phyloP scores from a whole-genome alignment of 1,140 invertebrate species.

The Portunus trituberculatus region DNA sequence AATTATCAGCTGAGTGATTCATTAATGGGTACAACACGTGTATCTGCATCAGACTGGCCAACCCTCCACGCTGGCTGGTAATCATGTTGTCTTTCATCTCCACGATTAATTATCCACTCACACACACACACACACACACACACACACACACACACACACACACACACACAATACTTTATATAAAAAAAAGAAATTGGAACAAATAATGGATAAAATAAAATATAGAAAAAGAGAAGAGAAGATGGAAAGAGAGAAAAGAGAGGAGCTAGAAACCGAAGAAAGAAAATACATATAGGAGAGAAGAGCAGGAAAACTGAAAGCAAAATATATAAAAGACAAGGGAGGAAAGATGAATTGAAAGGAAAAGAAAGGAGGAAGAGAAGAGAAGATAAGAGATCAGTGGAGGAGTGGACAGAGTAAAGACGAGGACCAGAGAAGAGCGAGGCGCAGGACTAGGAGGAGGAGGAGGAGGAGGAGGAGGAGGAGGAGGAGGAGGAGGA shows the following conservation, averaged over 20 bases:
- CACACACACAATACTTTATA: not conserved
- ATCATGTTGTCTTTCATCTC: too few relatives aligned
- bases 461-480: too few relatives aligned
- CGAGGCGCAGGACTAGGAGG: too few relatives aligned
- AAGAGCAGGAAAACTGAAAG: not conserved
- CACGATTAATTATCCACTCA: not conserved
- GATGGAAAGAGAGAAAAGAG: not conserved
- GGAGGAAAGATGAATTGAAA: not conserved
- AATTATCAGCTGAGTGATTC: not conserved
- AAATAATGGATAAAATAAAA: not conserved
- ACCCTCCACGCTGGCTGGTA: too few relatives aligned
- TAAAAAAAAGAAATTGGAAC: not conserved
- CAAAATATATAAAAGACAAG: not conserved
- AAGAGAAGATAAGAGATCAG: too few relatives aligned
- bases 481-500: too few relatives aligned
- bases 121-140: not conserved
- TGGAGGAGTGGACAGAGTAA: too few relatives aligned
- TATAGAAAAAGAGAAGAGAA: not conserved
- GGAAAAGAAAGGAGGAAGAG: not conserved
- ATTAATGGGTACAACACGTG: not conserved
- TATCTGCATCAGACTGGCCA: not conserved
- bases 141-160: conserved; percentile 20
- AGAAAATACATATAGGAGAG: not conserved
- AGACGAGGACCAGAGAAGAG: too few relatives aligned
- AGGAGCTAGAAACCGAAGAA: not conserved